These are phyloP conservation scores for Apodemus sylvaticus DNA, from an alignment of 2,113 vertebrate genomes.

Conservation along the genomic window DNA sequence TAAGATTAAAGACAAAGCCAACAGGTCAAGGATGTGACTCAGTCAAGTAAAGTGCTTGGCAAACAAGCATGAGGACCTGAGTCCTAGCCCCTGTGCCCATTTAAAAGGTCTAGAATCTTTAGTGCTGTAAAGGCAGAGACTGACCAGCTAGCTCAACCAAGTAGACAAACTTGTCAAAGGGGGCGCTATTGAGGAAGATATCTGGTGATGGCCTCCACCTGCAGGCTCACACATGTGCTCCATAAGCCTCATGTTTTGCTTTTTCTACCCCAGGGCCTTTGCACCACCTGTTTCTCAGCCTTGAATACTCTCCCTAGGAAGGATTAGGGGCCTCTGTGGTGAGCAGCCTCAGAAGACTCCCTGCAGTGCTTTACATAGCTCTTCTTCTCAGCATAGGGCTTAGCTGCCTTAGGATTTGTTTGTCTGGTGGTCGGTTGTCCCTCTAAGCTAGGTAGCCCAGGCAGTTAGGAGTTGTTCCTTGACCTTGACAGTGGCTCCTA, in stretches of 20 bases:
- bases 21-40: background rate
- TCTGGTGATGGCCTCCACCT: background rate
- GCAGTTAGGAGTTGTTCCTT: background rate
- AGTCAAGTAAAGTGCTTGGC: too few species aligned
- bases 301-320: background rate
- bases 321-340: background rate
- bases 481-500: background rate
- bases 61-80: background rate
- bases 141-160: background rate
- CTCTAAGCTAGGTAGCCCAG: background rate
- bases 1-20: background rate
- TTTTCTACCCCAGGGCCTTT: background rate
- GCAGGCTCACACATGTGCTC: background rate
- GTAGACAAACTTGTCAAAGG: too few species aligned
- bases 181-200: background rate
- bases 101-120: background rate
- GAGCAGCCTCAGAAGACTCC: background rate
- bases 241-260: background rate
- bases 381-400: fast-evolving
- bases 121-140: background rate
- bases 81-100: background rate
- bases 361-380: background rate
- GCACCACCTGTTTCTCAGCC: background rate
- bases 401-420: background rate
- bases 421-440: background rate